These are phyloP conservation scores for Oreochromis tanganicae DNA, from an alignment of 2,113 vertebrate species.

Conservation along the genomic window DNA sequence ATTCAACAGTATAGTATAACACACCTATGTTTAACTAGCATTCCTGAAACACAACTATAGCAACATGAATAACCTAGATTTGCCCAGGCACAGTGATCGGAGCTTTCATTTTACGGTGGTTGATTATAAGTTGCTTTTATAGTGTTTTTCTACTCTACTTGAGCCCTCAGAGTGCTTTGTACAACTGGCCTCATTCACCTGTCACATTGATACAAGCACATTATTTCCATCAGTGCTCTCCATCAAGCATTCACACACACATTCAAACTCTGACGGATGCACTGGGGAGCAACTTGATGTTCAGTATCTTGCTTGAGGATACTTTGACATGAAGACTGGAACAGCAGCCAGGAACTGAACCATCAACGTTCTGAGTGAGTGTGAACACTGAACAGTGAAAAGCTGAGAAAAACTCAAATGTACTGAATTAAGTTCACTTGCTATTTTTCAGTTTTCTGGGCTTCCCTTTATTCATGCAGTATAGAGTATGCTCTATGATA, in stretches of 20 bases:
- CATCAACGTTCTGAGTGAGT: not conserved
- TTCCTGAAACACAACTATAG: not conserved
- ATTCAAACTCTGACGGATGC: not conserved
- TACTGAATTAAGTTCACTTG: not conserved
- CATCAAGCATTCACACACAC: not conserved
- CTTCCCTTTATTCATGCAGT: not conserved
- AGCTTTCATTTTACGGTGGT: not conserved
- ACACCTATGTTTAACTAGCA: not conserved
- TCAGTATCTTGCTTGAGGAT: not conserved
- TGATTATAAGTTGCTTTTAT: not conserved
- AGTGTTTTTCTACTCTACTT: not conserved
- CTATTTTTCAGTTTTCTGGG: not conserved
- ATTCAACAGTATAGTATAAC: not conserved
- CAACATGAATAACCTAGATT: not conserved
- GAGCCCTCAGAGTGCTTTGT: not conserved
- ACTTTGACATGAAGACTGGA: not conserved
- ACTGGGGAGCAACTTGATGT: not conserved
- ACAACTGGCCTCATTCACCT: not conserved
- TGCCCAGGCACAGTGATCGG: not conserved
- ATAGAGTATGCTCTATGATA: not conserved
- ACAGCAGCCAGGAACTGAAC: not conserved
- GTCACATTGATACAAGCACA: not conserved
- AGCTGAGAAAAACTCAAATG: too few species aligned
- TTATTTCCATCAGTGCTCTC: not conserved
- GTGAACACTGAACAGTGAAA: too few species aligned